These are phyloP conservation scores for Samia ricini DNA, from an alignment of 1,140 invertebrate genomes.

Conservation along the genomic window DNA sequence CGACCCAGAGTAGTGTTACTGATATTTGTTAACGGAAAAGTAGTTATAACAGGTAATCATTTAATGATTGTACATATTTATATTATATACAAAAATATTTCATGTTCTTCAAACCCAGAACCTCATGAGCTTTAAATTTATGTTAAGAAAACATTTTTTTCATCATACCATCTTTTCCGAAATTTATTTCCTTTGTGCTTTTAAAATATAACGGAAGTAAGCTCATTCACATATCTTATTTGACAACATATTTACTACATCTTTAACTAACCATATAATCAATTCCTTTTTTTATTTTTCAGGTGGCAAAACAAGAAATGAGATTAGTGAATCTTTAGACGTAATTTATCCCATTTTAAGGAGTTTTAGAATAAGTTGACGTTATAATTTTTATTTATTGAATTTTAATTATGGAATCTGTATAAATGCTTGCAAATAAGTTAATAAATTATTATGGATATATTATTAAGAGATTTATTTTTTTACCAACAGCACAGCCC, in stretches of 20 bases:
- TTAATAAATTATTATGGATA: background rate
- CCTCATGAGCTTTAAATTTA: too few relatives aligned
- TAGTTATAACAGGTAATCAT: constrained; percentile 92
- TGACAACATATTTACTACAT: too few relatives aligned
- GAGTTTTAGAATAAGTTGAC: constrained; percentile 92
- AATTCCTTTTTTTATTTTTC: constrained; percentile 55
- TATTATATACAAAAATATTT: background rate
- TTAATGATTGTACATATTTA: background rate
- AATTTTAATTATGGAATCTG: background rate
- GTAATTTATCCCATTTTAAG: constrained; percentile 98
- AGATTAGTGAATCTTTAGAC: constrained; percentile 96
- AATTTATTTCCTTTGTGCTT: too few relatives aligned
- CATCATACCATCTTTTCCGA: too few relatives aligned
- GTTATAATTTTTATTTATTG: background rate
- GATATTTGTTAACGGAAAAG: constrained; percentile 99
- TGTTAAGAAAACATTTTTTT: too few relatives aligned
- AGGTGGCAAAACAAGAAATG: constrained; percentile 95
- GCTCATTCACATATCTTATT: too few relatives aligned
- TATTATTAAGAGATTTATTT: background rate
- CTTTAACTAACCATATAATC: too few relatives aligned
- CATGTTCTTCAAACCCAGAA: too few relatives aligned
- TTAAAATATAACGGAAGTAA: too few relatives aligned
- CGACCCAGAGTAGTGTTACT: constrained; percentile 96
- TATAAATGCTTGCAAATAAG: background rate
- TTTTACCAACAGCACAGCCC: background rate